Conservation (phyloP, 2,113 vertebrate genomes). For the Dasyornis broadbenti region DNA sequence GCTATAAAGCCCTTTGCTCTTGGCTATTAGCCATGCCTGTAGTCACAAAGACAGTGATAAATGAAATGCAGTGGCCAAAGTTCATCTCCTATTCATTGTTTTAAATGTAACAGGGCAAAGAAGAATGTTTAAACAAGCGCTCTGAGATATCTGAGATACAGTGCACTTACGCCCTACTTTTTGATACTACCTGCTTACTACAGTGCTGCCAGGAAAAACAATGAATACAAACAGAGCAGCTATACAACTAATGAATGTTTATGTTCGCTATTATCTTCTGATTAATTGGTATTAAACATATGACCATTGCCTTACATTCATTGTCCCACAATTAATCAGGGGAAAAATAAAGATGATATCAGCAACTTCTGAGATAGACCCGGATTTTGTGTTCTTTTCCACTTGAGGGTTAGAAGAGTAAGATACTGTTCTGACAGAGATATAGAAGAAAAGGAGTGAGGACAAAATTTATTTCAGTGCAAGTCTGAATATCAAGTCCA, state of each 20-base stretch:
- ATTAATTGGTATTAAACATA: not conserved
- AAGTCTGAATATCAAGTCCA: not conserved
- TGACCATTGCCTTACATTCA: not conserved
- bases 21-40: not conserved
- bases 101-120: conserved; percentile 5
- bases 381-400: not conserved
- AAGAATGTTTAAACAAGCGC: not conserved
- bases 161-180: not conserved
- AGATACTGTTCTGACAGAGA: not conserved
- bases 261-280: not conserved
- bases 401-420: not conserved
- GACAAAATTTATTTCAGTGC: not conserved
- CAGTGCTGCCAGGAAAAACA: not conserved
- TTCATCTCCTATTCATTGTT: not conserved
- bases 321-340: not conserved
- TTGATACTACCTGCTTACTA: not conserved
- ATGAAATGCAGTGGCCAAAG: not conserved
- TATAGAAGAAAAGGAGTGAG: not conserved
- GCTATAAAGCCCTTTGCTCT: not conserved
- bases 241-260: not conserved
- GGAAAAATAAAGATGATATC: not conserved
- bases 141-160: not conserved
- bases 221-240: not conserved
- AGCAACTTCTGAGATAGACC: not conserved
- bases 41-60: not conserved